phyloP scores from a whole-genome alignment of 2,113 vertebrate genomes.

The Galemys pyrenaicus region DNA sequence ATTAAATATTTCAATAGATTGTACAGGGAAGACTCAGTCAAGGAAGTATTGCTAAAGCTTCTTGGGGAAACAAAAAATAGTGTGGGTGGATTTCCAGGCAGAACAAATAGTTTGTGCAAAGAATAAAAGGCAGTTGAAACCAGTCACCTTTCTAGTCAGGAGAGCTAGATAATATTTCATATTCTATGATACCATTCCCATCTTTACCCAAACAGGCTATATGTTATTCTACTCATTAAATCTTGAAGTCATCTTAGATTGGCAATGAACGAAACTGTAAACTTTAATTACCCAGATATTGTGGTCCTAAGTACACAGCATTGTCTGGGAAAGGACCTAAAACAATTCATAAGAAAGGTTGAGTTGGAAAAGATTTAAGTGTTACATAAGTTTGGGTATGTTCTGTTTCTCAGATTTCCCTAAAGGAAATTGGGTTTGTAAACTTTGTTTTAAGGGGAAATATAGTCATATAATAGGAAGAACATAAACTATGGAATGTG shows the following conservation, averaged over 20 bases:
- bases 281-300: neutral
- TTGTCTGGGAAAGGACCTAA: neutral
- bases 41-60: neutral
- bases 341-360: neutral
- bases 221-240: neutral
- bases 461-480: neutral
- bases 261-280: neutral
- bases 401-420: neutral
- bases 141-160: neutral
- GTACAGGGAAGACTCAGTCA: neutral
- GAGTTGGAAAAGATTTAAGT: neutral
- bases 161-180: neutral
- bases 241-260: neutral
- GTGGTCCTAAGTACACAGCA: neutral
- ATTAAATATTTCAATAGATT: neutral
- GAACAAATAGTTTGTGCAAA: neutral
- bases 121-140: neutral
- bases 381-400: neutral
- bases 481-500: neutral
- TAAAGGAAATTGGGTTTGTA: neutral
- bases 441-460: neutral
- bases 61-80: conserved; percentile 29
- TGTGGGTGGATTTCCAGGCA: neutral
- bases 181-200: neutral
- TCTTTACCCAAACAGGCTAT: neutral